These are phyloP conservation scores for Philopedon plagiatum DNA, from an alignment of 2,888 invertebrate genomes.

Conservation along the genomic window DNA sequence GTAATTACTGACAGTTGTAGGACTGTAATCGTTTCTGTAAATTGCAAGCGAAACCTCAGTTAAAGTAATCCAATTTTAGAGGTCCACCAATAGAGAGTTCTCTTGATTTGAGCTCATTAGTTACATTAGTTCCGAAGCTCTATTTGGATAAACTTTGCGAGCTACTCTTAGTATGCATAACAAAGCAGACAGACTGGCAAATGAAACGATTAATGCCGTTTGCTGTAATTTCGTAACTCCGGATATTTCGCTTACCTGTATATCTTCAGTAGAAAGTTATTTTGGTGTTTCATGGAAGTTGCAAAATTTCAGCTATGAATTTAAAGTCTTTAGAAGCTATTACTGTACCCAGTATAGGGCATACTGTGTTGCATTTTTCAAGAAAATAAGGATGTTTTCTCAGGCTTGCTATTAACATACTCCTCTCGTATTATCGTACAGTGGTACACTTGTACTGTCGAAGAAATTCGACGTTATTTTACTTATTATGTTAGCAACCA, in stretches of 20 bases:
- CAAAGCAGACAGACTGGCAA: constrained; percentile 21
- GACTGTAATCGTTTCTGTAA: neutral
- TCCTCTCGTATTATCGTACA: no score
- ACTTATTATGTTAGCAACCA: no score
- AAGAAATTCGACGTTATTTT: no score
- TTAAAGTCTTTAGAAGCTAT: neutral
- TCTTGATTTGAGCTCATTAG: constrained; percentile 35
- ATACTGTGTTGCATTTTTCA: no score
- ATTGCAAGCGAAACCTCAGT: constrained; percentile 22
- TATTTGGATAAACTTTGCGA: constrained; percentile 26
- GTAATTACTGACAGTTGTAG: neutral
- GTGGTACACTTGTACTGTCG: no score
- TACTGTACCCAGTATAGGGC: no score
- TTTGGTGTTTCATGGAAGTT: neutral
- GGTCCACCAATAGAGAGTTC: constrained; percentile 22
- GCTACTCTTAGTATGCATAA: constrained; percentile 32
- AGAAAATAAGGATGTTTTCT: no score
- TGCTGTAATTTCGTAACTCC: neutral
- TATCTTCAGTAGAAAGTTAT: neutral
- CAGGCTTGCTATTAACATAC: no score
- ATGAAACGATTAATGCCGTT: constrained; percentile 21
- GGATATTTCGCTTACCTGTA: neutral
- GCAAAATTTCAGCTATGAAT: neutral
- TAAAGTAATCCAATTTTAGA: constrained; percentile 18
- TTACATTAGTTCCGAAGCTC: constrained; percentile 24